Conservation (phyloP, 2,113 vertebrate species). For the Sturnira hondurensis region DNA sequence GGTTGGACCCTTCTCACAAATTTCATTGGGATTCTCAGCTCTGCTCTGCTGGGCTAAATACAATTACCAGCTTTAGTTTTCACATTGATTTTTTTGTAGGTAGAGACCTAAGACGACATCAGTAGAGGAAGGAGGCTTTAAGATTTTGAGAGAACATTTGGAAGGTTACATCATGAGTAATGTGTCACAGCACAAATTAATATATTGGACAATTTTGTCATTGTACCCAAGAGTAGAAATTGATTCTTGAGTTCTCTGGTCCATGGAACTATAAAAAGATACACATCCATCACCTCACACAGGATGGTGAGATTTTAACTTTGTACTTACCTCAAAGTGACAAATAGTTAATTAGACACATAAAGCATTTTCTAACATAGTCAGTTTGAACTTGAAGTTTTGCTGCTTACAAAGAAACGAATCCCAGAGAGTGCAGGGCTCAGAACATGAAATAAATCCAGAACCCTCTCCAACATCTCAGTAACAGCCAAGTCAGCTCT, state of each 20-base stretch:
- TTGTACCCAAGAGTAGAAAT: constrained; percentile 30
- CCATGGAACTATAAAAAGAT: constrained; percentile 53
- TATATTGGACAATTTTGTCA: constrained; percentile 51
- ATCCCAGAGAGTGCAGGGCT: constrained; percentile 60
- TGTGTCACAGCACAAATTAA: constrained; percentile 48
- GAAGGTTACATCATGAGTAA: constrained; percentile 31
- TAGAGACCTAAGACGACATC: constrained; percentile 15
- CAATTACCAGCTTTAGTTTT: background rate
- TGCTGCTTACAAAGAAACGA: constrained; percentile 60
- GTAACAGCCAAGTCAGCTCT: constrained; percentile 76
- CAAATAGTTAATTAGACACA: constrained; percentile 67
- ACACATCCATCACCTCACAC: constrained; percentile 42
- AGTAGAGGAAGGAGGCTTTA: background rate
- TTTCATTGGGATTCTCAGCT: background rate
- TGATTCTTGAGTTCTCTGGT: constrained; percentile 50
- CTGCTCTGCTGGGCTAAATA: background rate
- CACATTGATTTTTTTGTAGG: background rate
- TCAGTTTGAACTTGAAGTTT: constrained; percentile 70
- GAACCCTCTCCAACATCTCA: constrained; percentile 60
- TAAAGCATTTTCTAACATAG: constrained; percentile 59
- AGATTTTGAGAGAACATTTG: constrained; percentile 33
- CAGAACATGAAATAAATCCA: constrained; percentile 62
- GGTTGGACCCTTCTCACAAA: background rate
- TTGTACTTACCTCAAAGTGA: constrained; percentile 63
- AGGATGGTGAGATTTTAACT: constrained; percentile 54